Percentiles rank a stretch among this genome's conserved stretches.
These are phyloP conservation scores for Cosmia trapezina DNA, from an alignment of 2,888 invertebrate species.

Conservation along the genomic window DNA sequence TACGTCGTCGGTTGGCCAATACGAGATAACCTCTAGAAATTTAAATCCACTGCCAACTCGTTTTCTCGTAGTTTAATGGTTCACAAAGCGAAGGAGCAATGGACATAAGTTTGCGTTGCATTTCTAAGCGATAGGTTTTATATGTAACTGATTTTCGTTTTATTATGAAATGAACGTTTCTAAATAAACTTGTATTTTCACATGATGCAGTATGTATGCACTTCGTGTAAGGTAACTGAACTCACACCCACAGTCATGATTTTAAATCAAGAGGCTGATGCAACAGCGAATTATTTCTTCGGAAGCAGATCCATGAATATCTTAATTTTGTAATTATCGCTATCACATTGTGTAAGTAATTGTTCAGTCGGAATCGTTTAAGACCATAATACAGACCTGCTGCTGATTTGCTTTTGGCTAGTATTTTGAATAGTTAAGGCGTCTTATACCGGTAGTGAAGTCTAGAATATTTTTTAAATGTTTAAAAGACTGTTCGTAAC, in stretches of 20 bases:
- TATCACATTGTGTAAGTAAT: constrained; percentile 11
- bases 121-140: constrained; percentile 20
- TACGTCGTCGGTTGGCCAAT: constrained; percentile 39
- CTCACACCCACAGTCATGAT: constrained; percentile 23
- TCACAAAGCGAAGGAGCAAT: constrained; percentile 29
- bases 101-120: constrained; percentile 13
- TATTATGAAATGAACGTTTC: constrained; percentile 33
- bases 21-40: constrained; percentile 49
- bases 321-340: constrained; percentile 4
- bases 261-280: constrained; percentile 38
- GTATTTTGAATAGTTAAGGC: background rate
- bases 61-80: constrained; percentile 22
- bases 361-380: background rate
- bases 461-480: background rate
- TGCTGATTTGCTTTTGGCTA: background rate
- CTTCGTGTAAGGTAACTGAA: constrained; percentile 21
- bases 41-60: constrained; percentile 38
- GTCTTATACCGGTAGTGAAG: background rate
- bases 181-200: constrained; percentile 36
- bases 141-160: constrained; percentile 31
- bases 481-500: constrained; percentile 14
- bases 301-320: background rate
- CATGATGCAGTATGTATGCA: constrained; percentile 30
- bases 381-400: background rate
- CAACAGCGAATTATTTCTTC: constrained; percentile 1